Percentiles rank a stretch among this genome's conserved stretches.
Evolutionary conservation across 2,113 vertebrate genomes (phyloP).

Genomic region (Sceloporus tristichus): DNA sequence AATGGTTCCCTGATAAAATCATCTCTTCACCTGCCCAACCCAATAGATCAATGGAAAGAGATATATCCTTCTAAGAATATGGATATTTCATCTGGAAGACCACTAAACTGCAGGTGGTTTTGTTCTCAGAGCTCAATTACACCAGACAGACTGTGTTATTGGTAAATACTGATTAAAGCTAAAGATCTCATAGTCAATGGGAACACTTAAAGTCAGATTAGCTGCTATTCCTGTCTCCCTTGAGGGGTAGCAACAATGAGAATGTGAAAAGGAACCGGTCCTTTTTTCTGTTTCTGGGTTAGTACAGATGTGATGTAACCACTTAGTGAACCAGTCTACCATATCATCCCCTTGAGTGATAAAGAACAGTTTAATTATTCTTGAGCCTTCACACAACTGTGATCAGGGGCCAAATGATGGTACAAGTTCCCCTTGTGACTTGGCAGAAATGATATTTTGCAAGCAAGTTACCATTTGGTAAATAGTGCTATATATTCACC

Average conservation of each 20-base stretch:
- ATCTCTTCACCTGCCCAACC: not conserved
- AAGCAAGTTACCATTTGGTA: not conserved
- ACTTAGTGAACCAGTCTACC: not conserved
- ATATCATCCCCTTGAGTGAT: not conserved
- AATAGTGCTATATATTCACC: not conserved
- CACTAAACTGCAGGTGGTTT: not conserved
- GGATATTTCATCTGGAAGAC: conserved; percentile 22
- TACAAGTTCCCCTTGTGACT: not conserved
- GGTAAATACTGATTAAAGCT: conserved; percentile 16
- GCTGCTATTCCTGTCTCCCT: not conserved
- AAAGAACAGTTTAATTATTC: not conserved
- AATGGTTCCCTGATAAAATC: not conserved
- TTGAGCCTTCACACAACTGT: not conserved
- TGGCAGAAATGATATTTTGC: not conserved
- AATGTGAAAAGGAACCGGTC: not conserved
- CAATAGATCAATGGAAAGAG: not conserved
- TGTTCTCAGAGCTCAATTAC: not conserved
- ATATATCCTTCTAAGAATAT: not conserved
- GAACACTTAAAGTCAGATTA: conserved; percentile 13
- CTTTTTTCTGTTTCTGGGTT: too few relatives aligned
- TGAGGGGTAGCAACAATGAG: not conserved
- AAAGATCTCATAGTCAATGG: not conserved
- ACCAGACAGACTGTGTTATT: conserved; percentile 4
- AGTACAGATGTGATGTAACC: not conserved
- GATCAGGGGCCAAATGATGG: not conserved